Percentiles rank a stretch among this genome's conserved stretches.
Conservation (phyloP, 2,797 vertebrate species). For the Megalops cyprinoides region DNA sequence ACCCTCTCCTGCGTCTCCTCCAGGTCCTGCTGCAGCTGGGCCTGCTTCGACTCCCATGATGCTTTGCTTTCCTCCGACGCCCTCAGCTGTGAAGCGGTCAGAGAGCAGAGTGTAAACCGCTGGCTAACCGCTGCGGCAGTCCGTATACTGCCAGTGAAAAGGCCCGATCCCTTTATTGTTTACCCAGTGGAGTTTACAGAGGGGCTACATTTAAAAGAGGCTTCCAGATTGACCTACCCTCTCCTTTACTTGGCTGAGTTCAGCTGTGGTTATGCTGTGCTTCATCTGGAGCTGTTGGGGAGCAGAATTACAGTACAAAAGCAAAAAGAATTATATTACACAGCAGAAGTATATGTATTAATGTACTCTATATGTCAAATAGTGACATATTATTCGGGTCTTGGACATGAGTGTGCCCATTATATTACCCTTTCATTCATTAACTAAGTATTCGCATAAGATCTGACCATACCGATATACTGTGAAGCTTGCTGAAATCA, state of each 20-base stretch:
- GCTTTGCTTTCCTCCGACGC: constrained; percentile 73
- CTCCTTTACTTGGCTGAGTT: constrained; percentile 83
- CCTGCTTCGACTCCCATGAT: constrained; percentile 78
- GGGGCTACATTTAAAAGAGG: background rate
- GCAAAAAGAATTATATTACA: background rate
- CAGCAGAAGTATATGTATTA: background rate
- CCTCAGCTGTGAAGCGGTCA: constrained; percentile 70
- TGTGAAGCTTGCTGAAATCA: too few relatives aligned
- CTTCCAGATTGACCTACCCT: constrained; percentile 68
- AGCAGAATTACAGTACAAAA: constrained; percentile 27
- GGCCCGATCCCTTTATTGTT: too few relatives aligned
- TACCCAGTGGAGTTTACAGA: too few relatives aligned
- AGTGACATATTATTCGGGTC: background rate
- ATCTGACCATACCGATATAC: too few relatives aligned
- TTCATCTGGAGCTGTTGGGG: constrained; percentile 81
- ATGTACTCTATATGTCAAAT: background rate
- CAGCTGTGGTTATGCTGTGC: constrained; percentile 77
- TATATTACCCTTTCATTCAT: too few relatives aligned
- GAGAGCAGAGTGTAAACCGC: constrained; percentile 7
- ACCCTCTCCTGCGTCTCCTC: constrained; percentile 83
- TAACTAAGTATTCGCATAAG: too few relatives aligned
- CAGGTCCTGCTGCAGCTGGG: constrained; percentile 79
- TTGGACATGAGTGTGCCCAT: background rate
- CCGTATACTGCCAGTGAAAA: background rate
- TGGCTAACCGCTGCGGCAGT: background rate